A percentile compares a stretch with the other conserved stretches of the same genome.
Conservation (phyloP, 2,797 vertebrate species). For the Sitta carolinensis region DNA sequence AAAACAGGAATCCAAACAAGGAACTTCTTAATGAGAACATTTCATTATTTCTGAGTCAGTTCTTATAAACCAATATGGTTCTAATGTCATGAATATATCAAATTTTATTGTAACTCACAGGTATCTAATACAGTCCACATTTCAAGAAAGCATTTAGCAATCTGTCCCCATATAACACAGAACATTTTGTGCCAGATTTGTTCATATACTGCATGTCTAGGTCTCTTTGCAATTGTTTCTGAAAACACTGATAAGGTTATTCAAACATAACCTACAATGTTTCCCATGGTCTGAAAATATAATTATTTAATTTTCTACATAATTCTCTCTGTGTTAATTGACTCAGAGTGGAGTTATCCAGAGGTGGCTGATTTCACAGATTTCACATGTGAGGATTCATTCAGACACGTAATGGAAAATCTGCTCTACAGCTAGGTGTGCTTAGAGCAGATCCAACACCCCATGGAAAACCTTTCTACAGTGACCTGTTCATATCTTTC, state of each 20-base stretch:
- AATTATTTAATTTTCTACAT: neutral
- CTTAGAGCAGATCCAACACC: neutral
- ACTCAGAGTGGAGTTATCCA: neutral
- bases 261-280: neutral
- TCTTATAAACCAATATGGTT: neutral
- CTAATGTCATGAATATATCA: neutral
- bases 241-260: neutral
- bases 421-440: neutral
- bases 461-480: neutral
- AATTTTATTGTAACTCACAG: neutral
- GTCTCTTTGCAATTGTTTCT: neutral
- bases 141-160: neutral
- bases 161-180: neutral
- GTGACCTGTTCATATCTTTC: neutral
- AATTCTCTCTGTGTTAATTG: neutral
- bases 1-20: neutral
- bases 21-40: neutral
- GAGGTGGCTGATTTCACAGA: neutral
- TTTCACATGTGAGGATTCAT: neutral
- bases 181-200: neutral
- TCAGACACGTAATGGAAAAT: neutral
- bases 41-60: neutral
- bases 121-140: neutral
- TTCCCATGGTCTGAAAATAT: neutral
- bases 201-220: neutral